These are phyloP conservation scores for Aplochiton taeniatus DNA, from an alignment of 2,797 vertebrate species.

Conservation along the genomic window DNA sequence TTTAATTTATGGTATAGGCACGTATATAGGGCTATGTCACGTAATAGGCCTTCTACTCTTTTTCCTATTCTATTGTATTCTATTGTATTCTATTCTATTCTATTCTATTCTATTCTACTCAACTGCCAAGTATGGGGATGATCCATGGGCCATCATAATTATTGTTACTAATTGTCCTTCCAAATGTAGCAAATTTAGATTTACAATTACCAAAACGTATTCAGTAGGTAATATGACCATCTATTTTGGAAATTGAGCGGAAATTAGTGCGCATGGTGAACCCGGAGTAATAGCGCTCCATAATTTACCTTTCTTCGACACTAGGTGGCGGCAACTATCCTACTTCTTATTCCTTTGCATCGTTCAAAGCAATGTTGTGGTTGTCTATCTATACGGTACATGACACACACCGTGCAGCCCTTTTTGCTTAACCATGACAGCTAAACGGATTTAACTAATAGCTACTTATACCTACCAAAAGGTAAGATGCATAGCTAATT, in stretches of 20 bases:
- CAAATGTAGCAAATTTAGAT: no score
- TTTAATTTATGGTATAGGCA: no score
- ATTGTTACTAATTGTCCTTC: no score
- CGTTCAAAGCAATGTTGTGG: constrained; percentile 54
- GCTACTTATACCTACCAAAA: no score
- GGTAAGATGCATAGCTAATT: constrained; percentile 26
- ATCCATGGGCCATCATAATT: no score
- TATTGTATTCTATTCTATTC: no score
- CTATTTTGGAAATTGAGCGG: neutral
- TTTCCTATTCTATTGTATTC: no score
- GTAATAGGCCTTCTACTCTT: no score
- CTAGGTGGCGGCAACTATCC: constrained; percentile 63
- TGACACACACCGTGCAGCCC: constrained; percentile 56
- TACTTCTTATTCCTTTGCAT: neutral
- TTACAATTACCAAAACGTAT: constrained; percentile 22
- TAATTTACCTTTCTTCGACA: constrained; percentile 16
- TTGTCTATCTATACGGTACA: constrained; percentile 65
- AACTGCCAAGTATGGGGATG: no score
- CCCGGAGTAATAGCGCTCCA: neutral
- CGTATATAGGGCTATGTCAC: no score
- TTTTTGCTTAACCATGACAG: constrained; percentile 70
- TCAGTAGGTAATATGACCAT: no score
- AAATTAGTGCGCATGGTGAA: neutral
- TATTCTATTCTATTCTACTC: no score
- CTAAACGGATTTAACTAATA: constrained; percentile 48